Evolutionary conservation across 2,113 vertebrate species (phyloP), one percentile per base, ranked within the genome.

Genomic region (Solea senegalensis): DNA sequence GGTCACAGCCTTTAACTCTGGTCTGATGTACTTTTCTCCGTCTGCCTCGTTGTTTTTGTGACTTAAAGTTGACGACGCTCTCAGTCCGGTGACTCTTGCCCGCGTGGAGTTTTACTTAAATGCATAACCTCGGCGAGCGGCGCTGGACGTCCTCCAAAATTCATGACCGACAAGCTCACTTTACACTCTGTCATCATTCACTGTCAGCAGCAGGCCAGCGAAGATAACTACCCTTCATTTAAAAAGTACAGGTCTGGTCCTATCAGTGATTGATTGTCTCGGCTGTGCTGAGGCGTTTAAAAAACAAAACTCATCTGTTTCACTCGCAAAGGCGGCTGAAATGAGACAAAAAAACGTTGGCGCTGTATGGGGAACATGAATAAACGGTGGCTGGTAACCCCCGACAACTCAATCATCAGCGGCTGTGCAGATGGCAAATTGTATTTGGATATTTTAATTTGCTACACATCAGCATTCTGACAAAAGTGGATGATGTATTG

Each of bases 81-180:
- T 65, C 62, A 55, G 53, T 55, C 27, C 21, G 50, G 59, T 53
- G 45, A 73, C 65, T 81, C 43, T 60, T 63, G 62, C 58, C 43
- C 66, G 71, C 8, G 5, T 48, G 49, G 72, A 27, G 51, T 46
- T 80, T 80, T 79, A 69, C 62, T 45, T 4, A 41, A 26, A 55
- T 68, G 70, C 66, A 65, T 72, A 54, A 15, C 67, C 51, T 21
- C 52, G n/a, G 41, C 60, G 61, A 50, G 57, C 52, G n/a, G 56
- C 58, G 52, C n/a, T 77, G 67, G 56, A 61, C 67, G 70, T 13
- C 72, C 78, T 88, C 55, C 69, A 90, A 84, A 83, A 88, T 78
- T 72, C 59, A 83, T 83, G 86, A 85, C 48, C 50, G 50, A 53
- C 49, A 56, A 63, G 59, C 81, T 77, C 53, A 77, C 48, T 74